A percentile compares a stretch with the other conserved stretches of the same genome.
Conservation (phyloP, 2,888 invertebrate species). For the Formica aserva region DNA sequence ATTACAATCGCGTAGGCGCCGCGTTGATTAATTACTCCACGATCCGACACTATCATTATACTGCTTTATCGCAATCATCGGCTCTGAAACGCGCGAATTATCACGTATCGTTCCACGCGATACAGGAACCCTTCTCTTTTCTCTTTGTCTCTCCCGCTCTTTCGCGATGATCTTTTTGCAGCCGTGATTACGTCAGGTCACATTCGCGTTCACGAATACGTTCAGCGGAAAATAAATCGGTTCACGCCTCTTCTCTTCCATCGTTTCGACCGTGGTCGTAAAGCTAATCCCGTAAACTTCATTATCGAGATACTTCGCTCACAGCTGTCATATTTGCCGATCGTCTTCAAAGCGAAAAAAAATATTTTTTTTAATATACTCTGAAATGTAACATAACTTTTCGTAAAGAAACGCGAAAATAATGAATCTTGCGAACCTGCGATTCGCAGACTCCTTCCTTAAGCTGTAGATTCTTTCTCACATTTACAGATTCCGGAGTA, state of each 20-base stretch:
- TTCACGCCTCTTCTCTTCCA: neutral
- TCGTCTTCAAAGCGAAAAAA: neutral
- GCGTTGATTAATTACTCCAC: neutral
- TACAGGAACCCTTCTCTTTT: neutral
- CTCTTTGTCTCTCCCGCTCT: neutral
- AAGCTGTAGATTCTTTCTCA: neutral
- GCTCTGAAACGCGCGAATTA: conserved; percentile 11
- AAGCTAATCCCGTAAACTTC: neutral
- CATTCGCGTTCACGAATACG: neutral
- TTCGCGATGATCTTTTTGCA: conserved; percentile 5
- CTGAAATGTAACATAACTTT: neutral
- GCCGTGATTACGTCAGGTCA: conserved; percentile 19
- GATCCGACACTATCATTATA: conserved; percentile 35
- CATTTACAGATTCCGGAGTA: neutral
- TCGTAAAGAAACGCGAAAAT: neutral
- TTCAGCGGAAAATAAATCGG: conserved; percentile 18
- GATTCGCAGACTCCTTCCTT: too few species aligned
- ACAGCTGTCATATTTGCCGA: neutral
- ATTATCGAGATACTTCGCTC: neutral
- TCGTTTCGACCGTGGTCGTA: neutral
- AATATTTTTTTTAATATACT: neutral
- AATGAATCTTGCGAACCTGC: neutral
- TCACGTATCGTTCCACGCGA: conserved; percentile 17
- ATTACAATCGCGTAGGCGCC: conserved; percentile 38
- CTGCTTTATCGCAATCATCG: conserved; percentile 24